Conservation (phyloP, 2,888 invertebrate species). For the Aphodius granarius region DNA sequence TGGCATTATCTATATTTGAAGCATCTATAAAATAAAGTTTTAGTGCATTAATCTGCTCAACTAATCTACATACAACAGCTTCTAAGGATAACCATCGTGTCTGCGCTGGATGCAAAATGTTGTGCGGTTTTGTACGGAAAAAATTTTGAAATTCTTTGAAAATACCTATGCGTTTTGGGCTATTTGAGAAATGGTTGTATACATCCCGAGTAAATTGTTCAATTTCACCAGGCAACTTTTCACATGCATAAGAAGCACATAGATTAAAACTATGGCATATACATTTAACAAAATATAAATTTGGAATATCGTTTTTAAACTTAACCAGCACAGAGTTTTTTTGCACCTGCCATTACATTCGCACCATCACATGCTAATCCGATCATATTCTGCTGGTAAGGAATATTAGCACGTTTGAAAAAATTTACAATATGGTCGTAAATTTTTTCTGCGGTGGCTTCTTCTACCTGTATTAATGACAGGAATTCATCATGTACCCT, state of each 20-base stretch:
- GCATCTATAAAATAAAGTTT: constrained; percentile 16
- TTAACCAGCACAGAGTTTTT: background rate
- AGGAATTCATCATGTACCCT: constrained; percentile 4
- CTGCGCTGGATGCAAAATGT: constrained; percentile 8
- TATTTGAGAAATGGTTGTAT: constrained; percentile 1
- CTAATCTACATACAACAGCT: constrained; percentile 2
- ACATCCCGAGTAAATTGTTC: constrained; percentile 1
- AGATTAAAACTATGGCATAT: constrained; percentile 3
- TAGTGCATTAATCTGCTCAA: constrained; percentile 8
- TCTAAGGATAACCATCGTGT: constrained; percentile 2
- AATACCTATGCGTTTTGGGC: constrained; percentile 1
- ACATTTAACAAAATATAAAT: constrained; percentile 3
- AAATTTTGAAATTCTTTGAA: constrained; percentile 5
- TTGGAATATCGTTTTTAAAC: constrained; percentile 1
- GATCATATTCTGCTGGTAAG: constrained; percentile 7
- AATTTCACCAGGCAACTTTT: background rate
- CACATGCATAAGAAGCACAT: background rate
- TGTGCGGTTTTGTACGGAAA: background rate
- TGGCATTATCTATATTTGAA: background rate
- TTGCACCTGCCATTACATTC: background rate
- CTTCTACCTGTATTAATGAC: constrained; percentile 4
- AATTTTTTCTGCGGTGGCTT: constrained; percentile 4
- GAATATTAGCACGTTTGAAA: background rate
- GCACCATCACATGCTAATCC: constrained; percentile 4
- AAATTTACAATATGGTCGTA: background rate